Base-by-base conservation (phyloP, 2,888 invertebrate species). In the Idaea straminata region DNA sequence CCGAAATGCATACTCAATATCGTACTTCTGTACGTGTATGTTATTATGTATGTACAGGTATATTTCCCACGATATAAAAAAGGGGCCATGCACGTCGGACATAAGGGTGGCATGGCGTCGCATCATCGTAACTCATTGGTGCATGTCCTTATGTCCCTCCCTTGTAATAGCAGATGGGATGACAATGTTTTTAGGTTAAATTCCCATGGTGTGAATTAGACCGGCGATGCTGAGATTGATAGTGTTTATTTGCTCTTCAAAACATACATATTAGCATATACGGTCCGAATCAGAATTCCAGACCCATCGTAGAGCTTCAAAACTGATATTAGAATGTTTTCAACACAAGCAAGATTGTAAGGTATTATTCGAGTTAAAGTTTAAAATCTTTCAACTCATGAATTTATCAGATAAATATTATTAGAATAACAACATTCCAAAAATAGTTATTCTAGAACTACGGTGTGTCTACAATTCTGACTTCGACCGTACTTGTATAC, bases 41-140 rank as follows among this genome's bases (percentile, higher is more conserved):
- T 75, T 77, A 80, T 83, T 79, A 81, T 69, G 77, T 75, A 75
- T 76, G 64, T 76, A 83, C 88, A 89, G 88, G 89, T 88, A 88
- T 85, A 71, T 78, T 91, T 92, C 91, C 91, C 92, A 91, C 91
- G 91, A 82, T 80, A 80, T 76, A 78, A 84, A 84, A 84, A 84
- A 83, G 78, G 84, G 71, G 87, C 84, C 78, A 77, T 86, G 83
- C 83, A 85, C 57, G 76, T 83, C 75, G 84, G 86, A 88, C 88
- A 88, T 77, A 81, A 83, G 82, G 85, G 83, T 47, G 47, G 47
- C 36, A 10, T 5, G 6, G 36, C 36, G 79, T 75, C 74, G 67
- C 10, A 35, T 57, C 25, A 59, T 61, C 61, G 58, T 66, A 75
- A 79, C 75, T 76, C 81, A 83, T 82, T 80, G 82, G 80, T 86